Percentiles rank a stretch among this genome's conserved stretches.
These are phyloP conservation scores for Argyra leucocephala DNA, from an alignment of 2,888 invertebrate species.

Conservation along the genomic window DNA sequence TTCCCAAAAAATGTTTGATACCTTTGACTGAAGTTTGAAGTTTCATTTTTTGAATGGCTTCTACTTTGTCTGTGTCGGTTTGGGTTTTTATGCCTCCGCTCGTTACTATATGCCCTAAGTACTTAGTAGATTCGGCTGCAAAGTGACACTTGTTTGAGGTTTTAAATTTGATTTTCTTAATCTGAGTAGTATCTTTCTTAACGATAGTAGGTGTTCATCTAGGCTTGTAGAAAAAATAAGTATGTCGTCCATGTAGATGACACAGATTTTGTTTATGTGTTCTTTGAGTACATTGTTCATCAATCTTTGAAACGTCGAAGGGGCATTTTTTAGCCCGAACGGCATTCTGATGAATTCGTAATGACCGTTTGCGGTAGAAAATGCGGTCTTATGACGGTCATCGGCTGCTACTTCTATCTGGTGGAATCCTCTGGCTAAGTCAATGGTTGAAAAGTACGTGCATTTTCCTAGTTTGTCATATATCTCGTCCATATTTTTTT, in stretches of 20 bases:
- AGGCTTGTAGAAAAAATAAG: conserved; percentile 23
- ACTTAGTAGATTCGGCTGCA: conserved; percentile 15
- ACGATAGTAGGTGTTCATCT: conserved; percentile 26
- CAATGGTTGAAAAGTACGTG: conserved; percentile 25
- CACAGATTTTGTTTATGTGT: conserved; percentile 18
- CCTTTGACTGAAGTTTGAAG: conserved; percentile 13
- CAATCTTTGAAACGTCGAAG: conserved; percentile 33
- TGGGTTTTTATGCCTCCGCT: conserved; percentile 27
- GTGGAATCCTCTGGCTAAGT: conserved; percentile 28
- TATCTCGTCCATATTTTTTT: conserved; percentile 25
- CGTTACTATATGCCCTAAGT: conserved; percentile 22
- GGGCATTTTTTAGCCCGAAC: conserved; percentile 31
- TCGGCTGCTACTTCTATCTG: conserved; percentile 26
- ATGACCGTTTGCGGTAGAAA: conserved; percentile 28
- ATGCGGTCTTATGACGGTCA: conserved; percentile 29
- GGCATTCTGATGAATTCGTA: no score
- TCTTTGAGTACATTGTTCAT: conserved; percentile 30
- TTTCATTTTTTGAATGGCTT: conserved; percentile 19
- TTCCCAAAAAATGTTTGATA: conserved; percentile 22
- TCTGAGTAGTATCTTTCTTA: conserved; percentile 24
- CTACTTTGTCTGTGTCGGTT: conserved; percentile 28
- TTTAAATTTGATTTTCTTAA: no score
- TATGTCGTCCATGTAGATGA: conserved; percentile 31
- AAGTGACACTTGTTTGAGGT: conserved; percentile 19
- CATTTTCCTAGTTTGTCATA: conserved; percentile 25